A percentile compares a stretch with the other conserved stretches of the same genome.
Evolutionary conservation across 2,888 invertebrate genomes (phyloP).

Genomic region (Rhagonycha fulva): DNA sequence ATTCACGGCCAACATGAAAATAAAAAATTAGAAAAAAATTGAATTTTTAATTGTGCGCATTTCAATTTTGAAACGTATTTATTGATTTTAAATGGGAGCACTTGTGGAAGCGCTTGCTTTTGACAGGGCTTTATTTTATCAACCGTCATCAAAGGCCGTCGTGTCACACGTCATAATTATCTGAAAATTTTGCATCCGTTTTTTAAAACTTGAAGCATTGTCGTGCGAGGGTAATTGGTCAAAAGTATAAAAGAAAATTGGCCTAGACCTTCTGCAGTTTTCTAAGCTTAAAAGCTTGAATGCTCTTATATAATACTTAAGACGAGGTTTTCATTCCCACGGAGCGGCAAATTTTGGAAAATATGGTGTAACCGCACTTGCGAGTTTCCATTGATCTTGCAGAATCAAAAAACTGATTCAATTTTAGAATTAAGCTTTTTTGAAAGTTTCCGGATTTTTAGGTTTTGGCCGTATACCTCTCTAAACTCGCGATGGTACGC

Average conservation of each 20-base stretch:
- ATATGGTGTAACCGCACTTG: too few species aligned
- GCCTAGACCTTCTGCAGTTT: slow-evolving; percentile 35
- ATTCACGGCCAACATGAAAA: slow-evolving; percentile 2
- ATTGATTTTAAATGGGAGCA: not conserved
- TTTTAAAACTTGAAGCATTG: not conserved
- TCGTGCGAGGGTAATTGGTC: not conserved
- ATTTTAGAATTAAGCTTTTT: not conserved
- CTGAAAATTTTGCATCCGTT: not conserved
- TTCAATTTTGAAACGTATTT: not conserved
- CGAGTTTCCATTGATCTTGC: not conserved
- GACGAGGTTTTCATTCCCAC: slow-evolving; percentile 10
- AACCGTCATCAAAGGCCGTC: not conserved
- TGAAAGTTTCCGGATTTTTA: not conserved
- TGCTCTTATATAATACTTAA: slow-evolving; percentile 35
- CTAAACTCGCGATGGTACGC: not conserved
- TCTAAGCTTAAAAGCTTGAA: slow-evolving; percentile 45
- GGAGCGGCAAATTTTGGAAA: slow-evolving; percentile 28
- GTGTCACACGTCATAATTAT: not conserved
- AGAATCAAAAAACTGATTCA: not conserved
- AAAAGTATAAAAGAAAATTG: slow-evolving; percentile 20
- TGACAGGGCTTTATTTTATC: not conserved
- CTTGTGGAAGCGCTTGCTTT: not conserved
- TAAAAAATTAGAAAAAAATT: not conserved
- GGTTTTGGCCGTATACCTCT: not conserved
- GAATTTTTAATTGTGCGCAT: not conserved